Base-by-base conservation (phyloP, 2,888 invertebrate genomes). In the Melanostoma mellinum region DNA sequence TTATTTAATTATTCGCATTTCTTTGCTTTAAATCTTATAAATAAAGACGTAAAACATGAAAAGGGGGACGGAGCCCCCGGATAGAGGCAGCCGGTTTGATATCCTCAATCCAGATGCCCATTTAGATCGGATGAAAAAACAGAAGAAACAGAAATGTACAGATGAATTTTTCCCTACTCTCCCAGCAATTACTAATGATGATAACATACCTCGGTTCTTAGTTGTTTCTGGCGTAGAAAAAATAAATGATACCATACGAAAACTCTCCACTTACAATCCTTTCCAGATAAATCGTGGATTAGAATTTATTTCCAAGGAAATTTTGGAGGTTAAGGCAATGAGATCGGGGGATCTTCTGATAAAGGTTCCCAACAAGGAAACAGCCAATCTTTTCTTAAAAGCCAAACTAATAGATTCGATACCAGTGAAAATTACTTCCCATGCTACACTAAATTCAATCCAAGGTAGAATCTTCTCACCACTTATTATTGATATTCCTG, bases 251-350 rank as follows among this genome's bases (percentile, higher is more conserved):
- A 36, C 2, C 10, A n/a, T 46, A n/a, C 48, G 50, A 50, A 50
- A 10, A 3, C 46, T 61, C 3, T 61, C 61, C 3, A 46, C 61
- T 8, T 61, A 48, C 33, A 46, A 61, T 48, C 35, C 61, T 4
- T 46, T 61, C 61, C 46, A 61, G 36, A 61, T 61, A 4, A 61
- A 61, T 20, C 20, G 46, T 48, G 48, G 61, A 8, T 48, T 61
- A 46, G 46, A 61, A 48, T 10, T 46, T 48, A 61, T 61, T 5
- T 61, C 61, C n/a, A 48, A 61, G 46, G 46, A 61, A 10, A 10
- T 61, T 35, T 36, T 33, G 30, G 50, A 50, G 4, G 50, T 50
- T 50, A 30, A 50, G 30, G 50, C 50, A 6, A 50, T 50, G 50
- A 9, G 61, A 8, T 61, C 61, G 8, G 46, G 61, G 9, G 44